Base-by-base conservation (phyloP, 1,140 invertebrate genomes). In the Camponotus vicinus region DNA sequence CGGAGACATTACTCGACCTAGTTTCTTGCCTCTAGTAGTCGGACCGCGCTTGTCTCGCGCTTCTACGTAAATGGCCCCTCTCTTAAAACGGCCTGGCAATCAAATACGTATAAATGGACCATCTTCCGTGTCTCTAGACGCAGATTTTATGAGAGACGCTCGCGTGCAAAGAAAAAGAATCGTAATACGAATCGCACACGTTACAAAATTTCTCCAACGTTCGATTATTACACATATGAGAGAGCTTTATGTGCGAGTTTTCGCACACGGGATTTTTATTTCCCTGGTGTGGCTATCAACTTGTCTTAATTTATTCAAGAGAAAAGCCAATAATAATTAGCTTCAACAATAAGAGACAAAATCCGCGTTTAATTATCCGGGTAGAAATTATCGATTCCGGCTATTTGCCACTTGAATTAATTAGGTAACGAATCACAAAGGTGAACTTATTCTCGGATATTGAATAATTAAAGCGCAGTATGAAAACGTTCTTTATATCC, bases 1-100 rank as follows among this genome's bases (percentile, higher is more conserved):
- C 77, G 76, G 84, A 88, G 89, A 86, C 86, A 77, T 88, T 73
- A 70, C 89, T 88, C 69, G 89, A 85, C 88, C 89, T 83, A 89
- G 80, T 90, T 90, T 89, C 77, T 84, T 73, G 34, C 79, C 75
- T 59, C n/a, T 70, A 5, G 13, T 42, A 64, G 66, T 82, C 37
- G n/a, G 27, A 21, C 27, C 61, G 64, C 59, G 85, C 84, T 89
- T 87, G 75, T 89, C 89, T 71, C 88, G 71, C 77, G 49, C 69
- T 61, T 55, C 59, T 76, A 55, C 52, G 66, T 73, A 83, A 90
- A 89, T 79, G 76, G 57, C n/a, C 40, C 40, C 59, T 55, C 88
- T 64, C 80, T 66, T 82, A 84, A 73, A 90, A 90, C 76, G 71
- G 88, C 55, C 80, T 66, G 86, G 69, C 89, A 90, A 90, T 90